These are phyloP conservation scores for Nomada fucata DNA, from an alignment of 2,888 invertebrate species.

Conservation along the genomic window DNA sequence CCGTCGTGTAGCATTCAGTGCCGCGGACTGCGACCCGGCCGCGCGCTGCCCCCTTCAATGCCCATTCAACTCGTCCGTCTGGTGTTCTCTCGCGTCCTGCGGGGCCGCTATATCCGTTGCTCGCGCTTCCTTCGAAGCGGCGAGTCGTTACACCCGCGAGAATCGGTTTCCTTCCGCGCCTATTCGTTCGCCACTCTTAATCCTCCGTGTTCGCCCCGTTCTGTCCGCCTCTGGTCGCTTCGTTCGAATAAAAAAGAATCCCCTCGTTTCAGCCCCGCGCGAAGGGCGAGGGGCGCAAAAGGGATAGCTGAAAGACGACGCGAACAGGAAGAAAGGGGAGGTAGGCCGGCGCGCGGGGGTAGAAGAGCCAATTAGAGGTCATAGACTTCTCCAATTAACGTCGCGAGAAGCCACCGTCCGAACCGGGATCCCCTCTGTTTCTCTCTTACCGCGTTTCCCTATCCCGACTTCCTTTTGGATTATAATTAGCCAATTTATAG, in stretches of 20 bases:
- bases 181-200: neutral
- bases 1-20: constrained; percentile 61
- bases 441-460: constrained; percentile 34
- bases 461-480: constrained; percentile 71
- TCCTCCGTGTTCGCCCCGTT: too few relatives aligned
- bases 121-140: constrained; percentile 20
- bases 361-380: constrained; percentile 76
- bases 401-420: constrained; percentile 63
- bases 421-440: constrained; percentile 52
- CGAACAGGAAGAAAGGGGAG: constrained; percentile 7
- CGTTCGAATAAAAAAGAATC: neutral
- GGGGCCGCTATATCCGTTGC: constrained; percentile 39
- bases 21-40: constrained; percentile 52
- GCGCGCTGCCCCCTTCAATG: constrained; percentile 38
- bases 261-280: too few relatives aligned
- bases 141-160: neutral
- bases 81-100: constrained; percentile 59
- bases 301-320: constrained; percentile 15
- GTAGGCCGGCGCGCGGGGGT: constrained; percentile 6
- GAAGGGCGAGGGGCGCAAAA: neutral
- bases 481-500: constrained; percentile 83
- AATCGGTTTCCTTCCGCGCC: neutral
- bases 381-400: constrained; percentile 79
- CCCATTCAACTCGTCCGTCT: constrained; percentile 68
- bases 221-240: neutral